These are phyloP conservation scores for Gnatocerus cornutus DNA, from an alignment of 2,888 invertebrate genomes.

Conservation along the genomic window DNA sequence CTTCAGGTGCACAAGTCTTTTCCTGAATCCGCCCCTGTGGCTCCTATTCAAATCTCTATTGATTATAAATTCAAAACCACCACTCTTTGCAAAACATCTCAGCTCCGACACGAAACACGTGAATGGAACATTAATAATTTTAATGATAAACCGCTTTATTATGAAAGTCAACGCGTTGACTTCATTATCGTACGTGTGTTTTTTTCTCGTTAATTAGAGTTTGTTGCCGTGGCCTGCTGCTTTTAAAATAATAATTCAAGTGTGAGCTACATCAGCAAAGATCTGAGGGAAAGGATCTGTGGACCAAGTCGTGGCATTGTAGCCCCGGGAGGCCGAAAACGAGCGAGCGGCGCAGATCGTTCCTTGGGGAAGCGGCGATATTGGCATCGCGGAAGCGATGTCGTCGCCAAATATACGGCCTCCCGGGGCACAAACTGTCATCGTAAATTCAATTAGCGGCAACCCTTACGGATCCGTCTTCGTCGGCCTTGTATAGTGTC, in stretches of 20 bases:
- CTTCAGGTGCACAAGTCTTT: no score
- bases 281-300: slow-evolving; percentile 27
- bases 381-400: slow-evolving; percentile 69
- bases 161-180: no score
- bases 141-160: no score
- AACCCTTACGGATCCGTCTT: slow-evolving; percentile 63
- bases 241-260: slow-evolving; percentile 27
- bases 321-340: slow-evolving; percentile 54
- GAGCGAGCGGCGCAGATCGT: slow-evolving; percentile 64
- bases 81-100: no score
- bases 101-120: no score
- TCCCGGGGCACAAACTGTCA: slow-evolving; percentile 69
- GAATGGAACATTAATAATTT: no score
- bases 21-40: no score
- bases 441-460: slow-evolving; percentile 71
- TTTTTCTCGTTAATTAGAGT: not conserved
- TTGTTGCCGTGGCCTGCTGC: not conserved
- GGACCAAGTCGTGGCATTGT: slow-evolving; percentile 36
- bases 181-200: no score
- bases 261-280: slow-evolving; percentile 34
- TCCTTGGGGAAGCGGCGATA: slow-evolving; percentile 68
- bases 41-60: no score
- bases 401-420: slow-evolving; percentile 71
- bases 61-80: no score
- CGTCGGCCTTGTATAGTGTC: slow-evolving; percentile 47